Evolutionary conservation across 2,113 vertebrate species (phyloP).

Genomic region (Leucoraja erinaceus): DNA sequence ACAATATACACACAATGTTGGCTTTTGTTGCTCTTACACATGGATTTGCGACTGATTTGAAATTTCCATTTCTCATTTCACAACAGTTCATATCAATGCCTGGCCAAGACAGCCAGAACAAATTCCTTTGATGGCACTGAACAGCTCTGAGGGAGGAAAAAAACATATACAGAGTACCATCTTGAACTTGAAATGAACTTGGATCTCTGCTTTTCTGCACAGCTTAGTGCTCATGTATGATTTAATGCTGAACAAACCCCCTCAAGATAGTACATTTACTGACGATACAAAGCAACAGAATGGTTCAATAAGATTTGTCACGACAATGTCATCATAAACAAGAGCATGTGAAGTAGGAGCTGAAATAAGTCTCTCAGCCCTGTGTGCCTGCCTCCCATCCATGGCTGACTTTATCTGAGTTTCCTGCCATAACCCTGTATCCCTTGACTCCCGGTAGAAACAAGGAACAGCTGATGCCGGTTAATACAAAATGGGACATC

Average conservation of each 20-base stretch:
- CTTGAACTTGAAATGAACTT: conserved; percentile 19
- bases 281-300: background rate
- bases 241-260: background rate
- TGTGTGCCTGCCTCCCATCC: no score
- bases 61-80: conserved; percentile 22
- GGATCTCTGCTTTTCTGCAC: background rate
- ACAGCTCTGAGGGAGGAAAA: background rate
- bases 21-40: background rate
- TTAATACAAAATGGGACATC: no score
- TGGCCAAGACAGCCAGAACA: background rate
- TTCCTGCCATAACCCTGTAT: no score
- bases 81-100: background rate
- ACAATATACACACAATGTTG: background rate
- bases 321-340: background rate
- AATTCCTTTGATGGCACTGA: background rate
- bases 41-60: background rate
- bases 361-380: no score
- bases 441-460: no score
- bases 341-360: no score
- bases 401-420: no score
- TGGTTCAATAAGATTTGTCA: background rate
- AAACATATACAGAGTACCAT: background rate
- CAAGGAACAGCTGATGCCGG: no score
- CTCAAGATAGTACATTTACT: background rate
- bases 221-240: background rate